Evolutionary conservation across 2,888 invertebrate species (phyloP).

Genomic region (Orchestes rusci): DNA sequence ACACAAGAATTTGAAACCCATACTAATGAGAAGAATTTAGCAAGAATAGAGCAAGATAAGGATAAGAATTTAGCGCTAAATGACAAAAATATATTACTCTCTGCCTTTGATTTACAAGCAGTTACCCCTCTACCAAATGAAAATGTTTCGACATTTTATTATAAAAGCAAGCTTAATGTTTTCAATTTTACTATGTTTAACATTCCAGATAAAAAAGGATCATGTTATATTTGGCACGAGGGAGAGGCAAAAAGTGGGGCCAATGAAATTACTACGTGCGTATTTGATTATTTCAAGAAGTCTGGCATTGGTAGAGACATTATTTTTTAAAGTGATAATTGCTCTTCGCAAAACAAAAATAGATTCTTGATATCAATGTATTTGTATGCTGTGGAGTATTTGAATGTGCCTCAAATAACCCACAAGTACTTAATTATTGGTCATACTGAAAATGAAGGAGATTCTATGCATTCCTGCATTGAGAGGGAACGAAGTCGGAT

Average conservation of each 20-base stretch:
- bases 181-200: slow-evolving; percentile 13
- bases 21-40: neutral
- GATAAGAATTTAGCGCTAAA: slow-evolving; percentile 5
- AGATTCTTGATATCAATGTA: slow-evolving; percentile 4
- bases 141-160: slow-evolving; percentile 19
- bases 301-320: slow-evolving; percentile 2
- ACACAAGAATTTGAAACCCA: neutral
- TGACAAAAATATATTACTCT: neutral
- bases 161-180: slow-evolving; percentile 16
- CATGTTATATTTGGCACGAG: slow-evolving; percentile 15
- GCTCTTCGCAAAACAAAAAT: slow-evolving; percentile 9
- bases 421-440: slow-evolving; percentile 5
- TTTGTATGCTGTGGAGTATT: slow-evolving; percentile 2
- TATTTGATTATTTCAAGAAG: slow-evolving; percentile 11
- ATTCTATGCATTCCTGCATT: slow-evolving; percentile 3
- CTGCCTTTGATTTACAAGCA: slow-evolving; percentile 15
- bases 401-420: neutral
- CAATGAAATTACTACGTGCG: slow-evolving; percentile 12
- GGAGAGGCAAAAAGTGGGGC: slow-evolving; percentile 9
- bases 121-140: slow-evolving; percentile 17
- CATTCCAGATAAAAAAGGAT: slow-evolving; percentile 5
- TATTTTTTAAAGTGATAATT: slow-evolving; percentile 14
- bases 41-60: slow-evolving; percentile 1
- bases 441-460: slow-evolving; percentile 4
- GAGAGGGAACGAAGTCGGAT: neutral